Percentiles rank a stretch among this genome's conserved stretches.
phyloP scores from a whole-genome alignment of 2,888 invertebrate species.

The Salticus scenicus region DNA sequence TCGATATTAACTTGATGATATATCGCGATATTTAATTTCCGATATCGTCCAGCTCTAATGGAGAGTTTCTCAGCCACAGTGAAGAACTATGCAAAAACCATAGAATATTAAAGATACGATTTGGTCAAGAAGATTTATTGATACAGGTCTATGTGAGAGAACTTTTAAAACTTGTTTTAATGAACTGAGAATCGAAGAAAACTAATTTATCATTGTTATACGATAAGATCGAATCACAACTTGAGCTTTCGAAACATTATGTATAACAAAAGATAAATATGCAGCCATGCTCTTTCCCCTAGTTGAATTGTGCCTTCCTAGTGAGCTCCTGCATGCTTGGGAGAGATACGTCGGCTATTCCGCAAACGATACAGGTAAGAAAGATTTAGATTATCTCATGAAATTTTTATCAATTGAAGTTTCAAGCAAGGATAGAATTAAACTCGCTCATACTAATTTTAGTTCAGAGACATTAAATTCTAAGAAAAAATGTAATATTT shows the following conservation, averaged over 20 bases:
- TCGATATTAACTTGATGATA: too few species aligned
- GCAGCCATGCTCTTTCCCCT: constrained; percentile 66
- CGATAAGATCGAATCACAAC: constrained; percentile 49
- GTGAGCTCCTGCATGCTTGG: constrained; percentile 73
- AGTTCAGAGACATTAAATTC: too few species aligned
- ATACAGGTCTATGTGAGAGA: constrained; percentile 73
- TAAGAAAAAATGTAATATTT: too few species aligned
- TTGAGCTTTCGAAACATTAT: constrained; percentile 42
- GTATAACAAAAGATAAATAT: constrained; percentile 43
- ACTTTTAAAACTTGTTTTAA: constrained; percentile 72
- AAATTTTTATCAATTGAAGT: too few species aligned
- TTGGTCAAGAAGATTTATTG: constrained; percentile 72
- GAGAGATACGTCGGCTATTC: too few species aligned
- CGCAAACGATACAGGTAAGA: too few species aligned
- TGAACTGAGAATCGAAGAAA: constrained; percentile 1
- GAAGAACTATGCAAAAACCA: constrained; percentile 73
- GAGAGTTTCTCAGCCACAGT: constrained; percentile 66
- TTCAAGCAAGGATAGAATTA: too few species aligned
- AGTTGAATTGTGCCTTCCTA: constrained; percentile 73
- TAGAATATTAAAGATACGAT: constrained; percentile 66
- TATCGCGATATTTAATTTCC: too few species aligned
- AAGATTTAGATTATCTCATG: too few species aligned
- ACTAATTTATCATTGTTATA: constrained; percentile 10
- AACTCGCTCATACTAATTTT: too few species aligned
- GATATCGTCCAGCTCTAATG: too few species aligned